Percentiles rank a stretch among this genome's conserved stretches.
Evolutionary conservation across 35 echinoderm and acorn worm genomes (phyloP).

Genomic region (Patiria miniata): DNA sequence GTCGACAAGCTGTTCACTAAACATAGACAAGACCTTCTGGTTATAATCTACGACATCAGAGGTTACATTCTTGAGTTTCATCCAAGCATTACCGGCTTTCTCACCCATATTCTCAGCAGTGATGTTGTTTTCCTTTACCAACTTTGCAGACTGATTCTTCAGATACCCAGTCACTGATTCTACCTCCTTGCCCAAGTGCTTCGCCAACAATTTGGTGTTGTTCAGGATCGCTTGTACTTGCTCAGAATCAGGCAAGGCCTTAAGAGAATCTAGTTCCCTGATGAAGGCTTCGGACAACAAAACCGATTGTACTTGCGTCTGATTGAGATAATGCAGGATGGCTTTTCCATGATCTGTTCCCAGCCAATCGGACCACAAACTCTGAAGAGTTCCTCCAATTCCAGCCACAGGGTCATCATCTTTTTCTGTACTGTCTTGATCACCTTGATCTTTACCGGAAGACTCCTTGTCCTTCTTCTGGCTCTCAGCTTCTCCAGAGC

Average conservation of each 20-base stretch:
- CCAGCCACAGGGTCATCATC: background rate
- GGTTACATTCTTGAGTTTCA: slow-evolving; percentile 6
- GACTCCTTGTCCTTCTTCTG: background rate
- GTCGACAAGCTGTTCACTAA: background rate
- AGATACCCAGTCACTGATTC: background rate
- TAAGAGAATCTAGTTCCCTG: background rate
- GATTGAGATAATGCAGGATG: background rate
- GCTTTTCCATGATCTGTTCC: background rate
- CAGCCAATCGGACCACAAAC: background rate
- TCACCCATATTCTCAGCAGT: slow-evolving; percentile 13
- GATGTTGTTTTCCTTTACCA: background rate
- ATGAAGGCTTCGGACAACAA: background rate
- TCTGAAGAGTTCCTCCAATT: background rate
- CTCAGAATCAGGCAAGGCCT: background rate
- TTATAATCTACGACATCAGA: slow-evolving; percentile 18
- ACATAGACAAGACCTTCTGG: background rate
- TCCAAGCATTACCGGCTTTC: slow-evolving; percentile 12
- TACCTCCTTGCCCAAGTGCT: background rate
- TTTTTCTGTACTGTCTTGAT: background rate
- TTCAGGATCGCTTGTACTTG: background rate
- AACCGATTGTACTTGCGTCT: background rate
- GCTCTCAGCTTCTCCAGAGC: background rate
- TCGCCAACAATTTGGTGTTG: background rate
- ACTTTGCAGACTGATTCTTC: background rate
- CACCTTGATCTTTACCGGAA: background rate